Evolutionary conservation across 92 coral and sea anemone species (phyloP), one percentile per base, ranked within the genome.

Genomic region (Parazoanthus atlanticus): DNA sequence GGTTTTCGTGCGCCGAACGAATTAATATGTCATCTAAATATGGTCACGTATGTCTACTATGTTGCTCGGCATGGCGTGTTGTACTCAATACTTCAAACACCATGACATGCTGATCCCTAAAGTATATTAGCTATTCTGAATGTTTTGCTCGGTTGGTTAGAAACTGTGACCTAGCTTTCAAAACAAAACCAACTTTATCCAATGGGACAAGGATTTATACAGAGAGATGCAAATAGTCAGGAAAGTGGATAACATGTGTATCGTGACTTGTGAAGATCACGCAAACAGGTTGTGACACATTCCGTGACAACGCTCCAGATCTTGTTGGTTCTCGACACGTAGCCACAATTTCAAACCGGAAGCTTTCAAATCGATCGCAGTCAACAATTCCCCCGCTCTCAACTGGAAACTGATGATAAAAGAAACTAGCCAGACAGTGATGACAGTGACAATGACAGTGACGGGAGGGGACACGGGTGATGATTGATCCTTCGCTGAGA

Each of bases 21-120:
- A 71, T 71, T 75, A 6, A 75, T 17, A 33, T 33, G 49, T 75
- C 79, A 75, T 75, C 79, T 75, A 75, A 75, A 75, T 75, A 75
- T 75, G 79, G 52, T 75, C 79, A 75, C 79, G 79, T 75, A 75
- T 16, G 3, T 21, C 43, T 5, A 21, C 43, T 11, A 4, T 19
- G 13, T 36, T 10, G 28, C 49, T n/a, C 26, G 12, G 29, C 79
- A 8, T 5, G 52, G 16, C 28, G 30, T 21, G 28, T 2, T 7
- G 16, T 1, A 12, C 49, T 6, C 28, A 21, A 11, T 6, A 38
- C n/a, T 3, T 8, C 25, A 75, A 33, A 75, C 58, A 52, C 19
- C 58, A 12, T 15, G 58, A 13, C 12, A 46, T 46, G 12, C 49
- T 46, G 58, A 52, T 46, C 52, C 52, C 52, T 46, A 10, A 10